phyloP scores from a whole-genome alignment of 2,888 invertebrate species.

The Lepidochrysops patricia region DNA sequence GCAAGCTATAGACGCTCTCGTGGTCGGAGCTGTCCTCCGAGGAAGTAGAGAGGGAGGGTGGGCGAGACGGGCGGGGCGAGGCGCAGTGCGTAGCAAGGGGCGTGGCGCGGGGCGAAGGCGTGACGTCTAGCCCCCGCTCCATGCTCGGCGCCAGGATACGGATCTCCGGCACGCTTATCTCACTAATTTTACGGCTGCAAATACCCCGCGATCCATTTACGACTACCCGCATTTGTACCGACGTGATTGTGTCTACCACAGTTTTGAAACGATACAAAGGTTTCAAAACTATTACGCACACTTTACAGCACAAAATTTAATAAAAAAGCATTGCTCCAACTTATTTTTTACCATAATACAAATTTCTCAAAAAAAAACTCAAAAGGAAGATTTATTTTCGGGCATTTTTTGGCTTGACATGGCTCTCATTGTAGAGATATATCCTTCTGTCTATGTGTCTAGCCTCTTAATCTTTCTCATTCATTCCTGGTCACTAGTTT shows the following conservation, averaged over 20 bases:
- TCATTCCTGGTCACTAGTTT: slow-evolving; percentile 20
- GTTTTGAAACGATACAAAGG: too few species aligned
- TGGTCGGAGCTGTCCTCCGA: slow-evolving; percentile 43
- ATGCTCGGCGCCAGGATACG: slow-evolving; percentile 87
- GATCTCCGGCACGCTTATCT: slow-evolving; percentile 86
- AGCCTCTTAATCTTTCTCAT: too few species aligned
- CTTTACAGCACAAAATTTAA: too few species aligned
- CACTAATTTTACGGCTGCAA: slow-evolving; percentile 81
- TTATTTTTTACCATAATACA: too few species aligned
- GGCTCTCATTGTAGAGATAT: too few species aligned
- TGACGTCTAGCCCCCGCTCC: slow-evolving; percentile 83
- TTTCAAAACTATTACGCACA: too few species aligned
- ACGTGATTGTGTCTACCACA: not conserved
- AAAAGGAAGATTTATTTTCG: too few species aligned
- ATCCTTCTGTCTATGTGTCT: too few species aligned
- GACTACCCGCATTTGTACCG: not conserved
- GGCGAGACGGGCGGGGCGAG: slow-evolving; percentile 20
- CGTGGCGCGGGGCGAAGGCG: slow-evolving; percentile 31
- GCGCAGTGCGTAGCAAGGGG: slow-evolving; percentile 25
- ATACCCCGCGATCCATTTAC: slow-evolving; percentile 30
- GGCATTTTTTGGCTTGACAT: too few species aligned
- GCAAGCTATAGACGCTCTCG: slow-evolving; percentile 70
- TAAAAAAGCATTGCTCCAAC: too few species aligned
- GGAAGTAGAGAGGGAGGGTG: slow-evolving; percentile 20
- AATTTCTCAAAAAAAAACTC: too few species aligned